phyloP scores from a whole-genome alignment of 2,888 invertebrate species.

The Scaptomyza cyrtandrae region DNA sequence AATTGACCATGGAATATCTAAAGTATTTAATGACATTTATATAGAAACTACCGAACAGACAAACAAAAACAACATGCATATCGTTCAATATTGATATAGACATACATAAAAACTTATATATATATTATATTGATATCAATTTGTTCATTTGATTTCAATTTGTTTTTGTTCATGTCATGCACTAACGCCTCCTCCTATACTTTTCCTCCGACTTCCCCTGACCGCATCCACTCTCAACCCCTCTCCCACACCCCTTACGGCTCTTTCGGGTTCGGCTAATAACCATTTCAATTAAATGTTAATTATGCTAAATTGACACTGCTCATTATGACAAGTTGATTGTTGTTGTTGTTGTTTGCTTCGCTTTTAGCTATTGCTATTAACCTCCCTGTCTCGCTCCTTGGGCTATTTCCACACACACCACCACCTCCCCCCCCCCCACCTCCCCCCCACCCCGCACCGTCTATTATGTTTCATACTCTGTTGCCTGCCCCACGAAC shows the following conservation, averaged over 20 bases:
- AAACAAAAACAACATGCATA: too few species aligned
- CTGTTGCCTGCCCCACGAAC: conserved; percentile 45
- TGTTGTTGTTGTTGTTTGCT: conserved; percentile 16
- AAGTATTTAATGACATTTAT: not conserved
- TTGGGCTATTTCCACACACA: too few species aligned
- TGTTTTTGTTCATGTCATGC: conserved; percentile 39
- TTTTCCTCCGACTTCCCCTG: too few species aligned
- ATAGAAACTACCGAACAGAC: not conserved
- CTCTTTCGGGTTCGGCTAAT: not conserved
- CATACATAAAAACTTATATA: not conserved
- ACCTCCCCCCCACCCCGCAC: not conserved
- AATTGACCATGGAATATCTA: not conserved
- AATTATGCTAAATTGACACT: conserved; percentile 77
- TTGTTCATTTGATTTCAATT: not conserved
- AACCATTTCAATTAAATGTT: conserved; percentile 71
- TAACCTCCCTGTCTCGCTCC: not conserved
- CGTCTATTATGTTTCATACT: conserved; percentile 21
- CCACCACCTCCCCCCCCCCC: not conserved
- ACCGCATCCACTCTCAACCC: not conserved
- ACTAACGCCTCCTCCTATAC: conserved; percentile 42
- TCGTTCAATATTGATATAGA: too few species aligned
- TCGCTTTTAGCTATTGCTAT: conserved; percentile 4
- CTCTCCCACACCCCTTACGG: not conserved
- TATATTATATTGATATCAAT: not conserved
- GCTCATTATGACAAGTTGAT: conserved; percentile 69